Percentiles rank a stretch among this genome's conserved stretches.
These are phyloP conservation scores for Xenus cinereus DNA, from an alignment of 2,113 vertebrate genomes.

Conservation along the genomic window DNA sequence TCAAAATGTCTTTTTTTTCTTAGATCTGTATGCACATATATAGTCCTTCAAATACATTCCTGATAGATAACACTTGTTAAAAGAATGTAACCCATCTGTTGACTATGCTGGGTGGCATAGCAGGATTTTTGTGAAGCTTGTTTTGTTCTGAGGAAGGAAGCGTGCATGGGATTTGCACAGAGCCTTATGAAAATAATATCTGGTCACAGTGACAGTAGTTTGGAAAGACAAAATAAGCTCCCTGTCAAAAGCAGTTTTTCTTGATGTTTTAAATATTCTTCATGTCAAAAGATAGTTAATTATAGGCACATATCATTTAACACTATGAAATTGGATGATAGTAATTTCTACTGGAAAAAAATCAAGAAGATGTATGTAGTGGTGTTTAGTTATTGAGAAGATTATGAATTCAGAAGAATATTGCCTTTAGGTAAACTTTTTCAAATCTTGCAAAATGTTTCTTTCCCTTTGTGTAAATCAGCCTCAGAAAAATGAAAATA, in stretches of 20 bases:
- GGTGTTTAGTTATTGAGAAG: not conserved
- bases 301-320: not conserved
- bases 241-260: not conserved
- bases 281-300: not conserved
- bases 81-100: not conserved
- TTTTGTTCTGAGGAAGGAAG: not conserved
- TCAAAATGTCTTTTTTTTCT: not conserved
- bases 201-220: not conserved
- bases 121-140: not conserved
- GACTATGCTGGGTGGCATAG: not conserved
- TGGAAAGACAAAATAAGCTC: not conserved
- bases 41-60: not conserved
- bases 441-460: not conserved
- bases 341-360: not conserved
- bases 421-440: not conserved
- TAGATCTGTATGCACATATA: not conserved
- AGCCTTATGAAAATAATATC: not conserved
- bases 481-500: not conserved
- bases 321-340: not conserved
- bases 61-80: not conserved
- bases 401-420: not conserved
- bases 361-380: accelerated
- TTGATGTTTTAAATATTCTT: not conserved
- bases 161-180: not conserved
- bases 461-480: not conserved